A percentile compares a stretch with the other conserved stretches of the same genome.
phyloP scores from a whole-genome alignment of 37 sponge, comb jelly and placozoan genomes.

The Halichondria panicea region DNA sequence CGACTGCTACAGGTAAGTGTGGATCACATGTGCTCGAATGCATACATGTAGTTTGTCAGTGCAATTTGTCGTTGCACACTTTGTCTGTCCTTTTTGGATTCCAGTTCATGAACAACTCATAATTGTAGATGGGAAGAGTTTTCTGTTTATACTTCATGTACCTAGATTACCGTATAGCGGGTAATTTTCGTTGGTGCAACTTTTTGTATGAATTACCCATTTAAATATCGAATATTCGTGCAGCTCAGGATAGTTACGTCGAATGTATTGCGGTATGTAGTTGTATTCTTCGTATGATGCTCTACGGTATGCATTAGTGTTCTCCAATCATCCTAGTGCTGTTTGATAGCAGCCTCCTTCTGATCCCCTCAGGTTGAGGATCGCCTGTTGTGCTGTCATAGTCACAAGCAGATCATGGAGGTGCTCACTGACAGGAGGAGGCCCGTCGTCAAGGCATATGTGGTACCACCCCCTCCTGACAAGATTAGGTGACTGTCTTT shows the following conservation, averaged over 20 bases:
- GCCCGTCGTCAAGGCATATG: slow-evolving; percentile 33
- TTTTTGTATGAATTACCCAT: no score
- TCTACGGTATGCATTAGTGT: no score
- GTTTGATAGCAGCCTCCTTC: no score
- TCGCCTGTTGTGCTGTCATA: slow-evolving; percentile 37
- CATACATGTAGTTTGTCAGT: not conserved
- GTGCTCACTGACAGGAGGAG: slow-evolving; percentile 33
- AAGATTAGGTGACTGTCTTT: slow-evolving; percentile 4
- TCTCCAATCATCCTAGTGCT: no score
- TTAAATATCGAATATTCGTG: no score
- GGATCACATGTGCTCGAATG: not conserved
- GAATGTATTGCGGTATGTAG: no score
- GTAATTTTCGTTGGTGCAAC: no score
- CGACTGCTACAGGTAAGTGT: slow-evolving; percentile 36
- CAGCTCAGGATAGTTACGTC: no score
- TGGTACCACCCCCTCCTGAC: slow-evolving; percentile 46
- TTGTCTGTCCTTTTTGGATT: not conserved
- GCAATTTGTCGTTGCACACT: not conserved
- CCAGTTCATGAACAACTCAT: not conserved
- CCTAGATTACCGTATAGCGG: no score
- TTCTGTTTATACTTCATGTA: no score
- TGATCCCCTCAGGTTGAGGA: slow-evolving; percentile 66
- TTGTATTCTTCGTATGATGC: no score
- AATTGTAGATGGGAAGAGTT: no score
- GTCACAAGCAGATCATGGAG: slow-evolving; percentile 38